Evolutionary conservation across 2,113 vertebrate species (phyloP), one percentile per base, ranked within the genome.

Genomic region (Turnix velox): DNA sequence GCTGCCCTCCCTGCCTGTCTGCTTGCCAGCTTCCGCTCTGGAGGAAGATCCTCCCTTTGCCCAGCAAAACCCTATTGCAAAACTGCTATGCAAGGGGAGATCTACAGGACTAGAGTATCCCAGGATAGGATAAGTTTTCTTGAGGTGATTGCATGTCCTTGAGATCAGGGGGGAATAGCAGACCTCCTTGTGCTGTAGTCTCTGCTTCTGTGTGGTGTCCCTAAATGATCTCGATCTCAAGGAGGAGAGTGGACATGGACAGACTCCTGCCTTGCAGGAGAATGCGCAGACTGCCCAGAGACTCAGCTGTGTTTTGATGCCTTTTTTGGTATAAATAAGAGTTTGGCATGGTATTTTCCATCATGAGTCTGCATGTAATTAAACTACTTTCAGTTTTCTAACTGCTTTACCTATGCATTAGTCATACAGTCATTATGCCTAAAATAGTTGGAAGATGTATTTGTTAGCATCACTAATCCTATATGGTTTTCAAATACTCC

Each of bases 321-420:
- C 95, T 92, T 94, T 94, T 96, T 94, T 93, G 93, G 93, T 94
- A 92, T 77, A 65, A 90, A 43, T 67, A 72, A 57, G 59, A 89
- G 74, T 52, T 76, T 79, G 66, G 33, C 71, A 46, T 18, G 28
- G 18, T 68, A 45, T 40, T 83, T 81, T 46, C 87, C 49, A 79
- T 87, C 62, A 35, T 66, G 40, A 69, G 51, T 33, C 80, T 81
- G 30, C 10, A 76, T 84, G 76, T 81, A 96, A 94, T 79, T 96
- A 72, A 91, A 54, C 52, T 80, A 35, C 8, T 72, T 93, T 87
- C 16, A 5, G 76, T 74, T 92, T 92, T 88, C 80, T 78, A 67
- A 78, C 68, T 52, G 52, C 31, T 96, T 92, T 92, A 94, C 92
- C 80, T 94, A 79, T 78, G 76, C 12, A 4, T 88, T 92, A 90